phyloP scores from a whole-genome alignment of 2,888 invertebrate genomes.

The Dryadula phaetusa region DNA sequence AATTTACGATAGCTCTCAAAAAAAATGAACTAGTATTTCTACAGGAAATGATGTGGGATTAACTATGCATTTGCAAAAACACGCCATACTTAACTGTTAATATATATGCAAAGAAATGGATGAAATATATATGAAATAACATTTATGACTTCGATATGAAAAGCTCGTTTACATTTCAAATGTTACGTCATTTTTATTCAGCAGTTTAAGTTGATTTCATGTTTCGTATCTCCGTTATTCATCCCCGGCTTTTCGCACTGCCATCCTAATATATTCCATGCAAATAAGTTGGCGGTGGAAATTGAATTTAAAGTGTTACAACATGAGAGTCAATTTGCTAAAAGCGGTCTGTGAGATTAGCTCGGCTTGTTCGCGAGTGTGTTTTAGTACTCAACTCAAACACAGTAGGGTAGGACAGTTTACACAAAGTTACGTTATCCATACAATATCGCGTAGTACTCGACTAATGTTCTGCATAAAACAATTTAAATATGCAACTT shows the following conservation, averaged over 20 bases:
- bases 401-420: conserved; percentile 22
- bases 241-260: conserved; percentile 26
- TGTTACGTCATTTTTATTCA: conserved; percentile 23
- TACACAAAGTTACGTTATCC: conserved; percentile 26
- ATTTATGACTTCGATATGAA: conserved; percentile 13
- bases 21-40: too few species aligned
- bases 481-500: conserved; percentile 17
- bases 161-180: conserved; percentile 21
- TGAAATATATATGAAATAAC: background rate
- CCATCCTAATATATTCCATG: conserved; percentile 38
- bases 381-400: conserved; percentile 32
- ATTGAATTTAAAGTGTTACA: conserved; percentile 37
- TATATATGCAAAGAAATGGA: background rate
- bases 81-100: too few species aligned
- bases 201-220: conserved; percentile 21
- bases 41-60: too few species aligned
- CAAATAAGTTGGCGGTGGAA: conserved; percentile 31
- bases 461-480: conserved; percentile 13
- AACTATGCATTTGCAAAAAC: too few species aligned
- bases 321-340: conserved; percentile 35
- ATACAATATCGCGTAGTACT: conserved; percentile 19
- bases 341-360: conserved; percentile 31
- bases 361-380: conserved; percentile 32
- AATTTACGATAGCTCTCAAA: too few species aligned
- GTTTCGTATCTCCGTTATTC: conserved; percentile 29